Evolutionary conservation across 1,140 invertebrate species (phyloP).

Genomic region (Anoplolepis gracilipes): DNA sequence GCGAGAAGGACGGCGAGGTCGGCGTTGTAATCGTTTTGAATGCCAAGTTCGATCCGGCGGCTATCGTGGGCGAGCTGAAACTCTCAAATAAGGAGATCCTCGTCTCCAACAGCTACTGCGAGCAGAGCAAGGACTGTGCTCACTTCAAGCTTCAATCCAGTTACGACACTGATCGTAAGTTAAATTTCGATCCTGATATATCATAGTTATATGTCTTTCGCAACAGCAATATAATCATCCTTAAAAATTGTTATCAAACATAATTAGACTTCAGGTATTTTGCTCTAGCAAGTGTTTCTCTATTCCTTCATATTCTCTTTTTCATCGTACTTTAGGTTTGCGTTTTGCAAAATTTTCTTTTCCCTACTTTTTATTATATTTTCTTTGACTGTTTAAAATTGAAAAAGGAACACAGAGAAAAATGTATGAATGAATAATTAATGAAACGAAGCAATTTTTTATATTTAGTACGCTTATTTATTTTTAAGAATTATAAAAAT

Average conservation of each 20-base stretch:
- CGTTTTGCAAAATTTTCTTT: neutral
- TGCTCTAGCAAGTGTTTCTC: neutral
- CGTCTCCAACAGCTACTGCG: slow-evolving; percentile 90
- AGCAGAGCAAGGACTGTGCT: slow-evolving; percentile 91
- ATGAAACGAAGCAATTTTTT: neutral
- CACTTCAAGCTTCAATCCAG: slow-evolving; percentile 90
- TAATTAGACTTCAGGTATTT: neutral
- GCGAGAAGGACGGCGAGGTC: slow-evolving; percentile 87
- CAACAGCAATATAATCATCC: neutral
- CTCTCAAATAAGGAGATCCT: slow-evolving; percentile 90
- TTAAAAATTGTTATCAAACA: neutral
- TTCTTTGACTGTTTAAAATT: neutral
- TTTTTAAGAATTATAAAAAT: slow-evolving; percentile 5
- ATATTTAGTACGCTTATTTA: too few relatives aligned
- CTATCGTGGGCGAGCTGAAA: slow-evolving; percentile 88
- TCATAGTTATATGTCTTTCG: too few relatives aligned
- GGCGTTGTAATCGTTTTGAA: slow-evolving; percentile 87
- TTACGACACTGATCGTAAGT: slow-evolving; percentile 85
- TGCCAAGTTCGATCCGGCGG: slow-evolving; percentile 85
- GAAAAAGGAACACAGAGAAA: neutral
- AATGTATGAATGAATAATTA: neutral
- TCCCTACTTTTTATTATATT: neutral
- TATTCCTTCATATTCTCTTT: neutral
- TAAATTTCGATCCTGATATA: too few relatives aligned
- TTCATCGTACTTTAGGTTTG: neutral